These are phyloP conservation scores for Polydrusus pterygomalis DNA, from an alignment of 2,888 invertebrate species.

Conservation along the genomic window DNA sequence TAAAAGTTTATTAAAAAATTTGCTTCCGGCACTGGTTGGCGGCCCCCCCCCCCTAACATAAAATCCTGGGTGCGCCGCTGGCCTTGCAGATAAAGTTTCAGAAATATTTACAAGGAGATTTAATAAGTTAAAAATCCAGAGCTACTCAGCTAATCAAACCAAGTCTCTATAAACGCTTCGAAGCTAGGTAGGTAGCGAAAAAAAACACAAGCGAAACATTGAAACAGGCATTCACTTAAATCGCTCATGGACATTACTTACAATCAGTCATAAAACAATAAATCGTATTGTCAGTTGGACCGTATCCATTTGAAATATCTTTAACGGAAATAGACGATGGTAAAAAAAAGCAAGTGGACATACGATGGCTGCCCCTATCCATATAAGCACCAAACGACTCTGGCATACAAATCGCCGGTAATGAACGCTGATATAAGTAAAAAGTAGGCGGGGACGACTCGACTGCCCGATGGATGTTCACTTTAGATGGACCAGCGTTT, in stretches of 20 bases:
- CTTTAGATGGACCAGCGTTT: conserved; percentile 52
- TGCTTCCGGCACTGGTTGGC: too few relatives aligned
- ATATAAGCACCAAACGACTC: conserved; percentile 70
- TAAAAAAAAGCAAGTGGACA: conserved; percentile 68
- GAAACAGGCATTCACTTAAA: conserved; percentile 37
- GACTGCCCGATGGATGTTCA: conserved; percentile 50
- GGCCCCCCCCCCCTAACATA: too few relatives aligned
- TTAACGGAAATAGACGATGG: conserved; percentile 69
- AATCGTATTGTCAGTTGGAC: conserved; percentile 66
- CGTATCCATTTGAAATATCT: conserved; percentile 68
- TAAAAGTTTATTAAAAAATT: too few relatives aligned
- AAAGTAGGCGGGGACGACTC: conserved; percentile 70
- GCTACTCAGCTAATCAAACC: neutral
- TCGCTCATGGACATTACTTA: conserved; percentile 55
- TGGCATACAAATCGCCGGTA: conserved; percentile 71
- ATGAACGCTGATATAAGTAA: conserved; percentile 70
- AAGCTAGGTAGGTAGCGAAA: conserved; percentile 14
- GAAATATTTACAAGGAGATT: too few relatives aligned
- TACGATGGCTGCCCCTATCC: conserved; percentile 70
- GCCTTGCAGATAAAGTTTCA: too few relatives aligned
- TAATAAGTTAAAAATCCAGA: too few relatives aligned
- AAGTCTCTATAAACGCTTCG: conserved; percentile 10
- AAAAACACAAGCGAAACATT: conserved; percentile 24
- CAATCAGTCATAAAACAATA: conserved; percentile 68
- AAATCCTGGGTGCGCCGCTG: too few relatives aligned